Evolutionary conservation across 2,888 invertebrate species (phyloP).

Genomic region (Coenonympha arcania): DNA sequence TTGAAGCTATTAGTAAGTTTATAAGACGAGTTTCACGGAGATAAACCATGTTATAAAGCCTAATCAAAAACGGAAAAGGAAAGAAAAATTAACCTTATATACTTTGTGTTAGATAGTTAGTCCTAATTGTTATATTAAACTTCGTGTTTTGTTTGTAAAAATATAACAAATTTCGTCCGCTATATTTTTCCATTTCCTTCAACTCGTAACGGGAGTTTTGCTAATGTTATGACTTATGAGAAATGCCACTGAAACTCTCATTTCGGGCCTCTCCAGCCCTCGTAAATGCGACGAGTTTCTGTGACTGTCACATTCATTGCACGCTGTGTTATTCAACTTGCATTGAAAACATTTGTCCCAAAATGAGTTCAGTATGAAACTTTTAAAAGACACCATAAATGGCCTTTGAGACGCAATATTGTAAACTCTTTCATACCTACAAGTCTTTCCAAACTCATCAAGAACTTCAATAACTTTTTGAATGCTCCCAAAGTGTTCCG

Average conservation of each 20-base stretch:
- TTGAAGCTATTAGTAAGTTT: too few relatives aligned
- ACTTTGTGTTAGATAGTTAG: not conserved
- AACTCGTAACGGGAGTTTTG: slow-evolving; percentile 10
- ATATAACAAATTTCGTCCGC: not conserved
- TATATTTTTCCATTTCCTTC: not conserved
- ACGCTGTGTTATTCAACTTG: slow-evolving; percentile 45
- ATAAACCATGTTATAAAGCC: too few relatives aligned
- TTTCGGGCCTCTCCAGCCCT: not conserved
- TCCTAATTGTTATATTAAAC: not conserved
- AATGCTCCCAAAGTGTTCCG: too few relatives aligned
- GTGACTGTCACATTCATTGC: slow-evolving; percentile 48
- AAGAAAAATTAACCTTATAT: not conserved
- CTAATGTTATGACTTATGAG: slow-evolving; percentile 23
- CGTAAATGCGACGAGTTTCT: slow-evolving; percentile 42
- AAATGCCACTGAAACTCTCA: slow-evolving; percentile 18
- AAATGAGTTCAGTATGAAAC: slow-evolving; percentile 34
- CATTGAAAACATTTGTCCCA: slow-evolving; percentile 48
- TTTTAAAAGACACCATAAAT: too few relatives aligned
- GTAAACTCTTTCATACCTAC: too few relatives aligned
- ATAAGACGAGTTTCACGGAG: too few relatives aligned
- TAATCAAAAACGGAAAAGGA: too few relatives aligned
- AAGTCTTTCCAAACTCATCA: too few relatives aligned
- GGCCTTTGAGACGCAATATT: too few relatives aligned
- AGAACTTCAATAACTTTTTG: too few relatives aligned
- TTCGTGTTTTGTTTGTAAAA: not conserved